A percentile compares a stretch with the other conserved stretches of the same genome.
These are phyloP conservation scores for Petrocephalus sullivani DNA, from an alignment of 2,797 vertebrate species.

Conservation along the genomic window DNA sequence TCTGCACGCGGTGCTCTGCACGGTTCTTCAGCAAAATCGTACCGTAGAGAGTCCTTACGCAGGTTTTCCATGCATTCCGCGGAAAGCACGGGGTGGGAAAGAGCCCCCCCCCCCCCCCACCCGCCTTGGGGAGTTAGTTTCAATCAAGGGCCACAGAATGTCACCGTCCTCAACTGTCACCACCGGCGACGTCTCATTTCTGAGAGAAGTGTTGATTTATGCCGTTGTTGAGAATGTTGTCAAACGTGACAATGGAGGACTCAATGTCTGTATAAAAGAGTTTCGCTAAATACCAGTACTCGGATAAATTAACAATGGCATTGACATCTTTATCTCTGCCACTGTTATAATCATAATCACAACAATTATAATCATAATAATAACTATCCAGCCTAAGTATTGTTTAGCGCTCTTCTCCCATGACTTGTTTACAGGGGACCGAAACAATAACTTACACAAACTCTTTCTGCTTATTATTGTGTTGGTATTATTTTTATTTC, in stretches of 20 bases:
- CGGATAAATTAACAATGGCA: background rate
- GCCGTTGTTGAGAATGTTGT: background rate
- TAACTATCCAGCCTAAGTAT: background rate
- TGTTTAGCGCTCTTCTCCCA: background rate
- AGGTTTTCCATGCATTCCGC: background rate
- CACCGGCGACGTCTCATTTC: background rate
- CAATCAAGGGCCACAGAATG: background rate
- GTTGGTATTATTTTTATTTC: background rate
- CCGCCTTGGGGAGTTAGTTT: background rate
- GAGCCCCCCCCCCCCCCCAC: background rate
- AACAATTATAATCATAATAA: background rate
- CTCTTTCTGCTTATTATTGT: background rate
- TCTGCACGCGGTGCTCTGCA: background rate
- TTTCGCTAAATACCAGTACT: background rate
- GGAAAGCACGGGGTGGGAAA: background rate
- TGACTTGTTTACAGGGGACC: background rate
- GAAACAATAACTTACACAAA: background rate
- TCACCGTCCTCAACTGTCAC: background rate
- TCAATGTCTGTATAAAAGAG: background rate
- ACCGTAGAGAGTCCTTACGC: background rate
- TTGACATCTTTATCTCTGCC: background rate
- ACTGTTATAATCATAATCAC: background rate
- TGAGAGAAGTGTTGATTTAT: background rate
- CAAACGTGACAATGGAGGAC: background rate
- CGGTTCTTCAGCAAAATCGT: background rate